phyloP scores from a whole-genome alignment of 2,888 invertebrate genomes.

The Ditula angustiorana region DNA sequence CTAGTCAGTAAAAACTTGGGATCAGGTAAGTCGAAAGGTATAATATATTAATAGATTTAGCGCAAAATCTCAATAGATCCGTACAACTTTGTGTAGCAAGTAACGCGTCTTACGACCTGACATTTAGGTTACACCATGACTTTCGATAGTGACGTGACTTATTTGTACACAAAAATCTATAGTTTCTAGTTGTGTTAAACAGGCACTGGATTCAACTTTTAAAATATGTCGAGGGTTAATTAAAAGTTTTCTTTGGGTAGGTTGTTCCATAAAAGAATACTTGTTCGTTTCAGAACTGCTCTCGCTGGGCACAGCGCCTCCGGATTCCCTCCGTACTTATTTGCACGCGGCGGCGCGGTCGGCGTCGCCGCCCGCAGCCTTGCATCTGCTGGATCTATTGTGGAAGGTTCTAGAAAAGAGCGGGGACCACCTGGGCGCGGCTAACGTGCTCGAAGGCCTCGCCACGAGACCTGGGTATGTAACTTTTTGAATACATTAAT shows the following conservation, averaged over 20 bases:
- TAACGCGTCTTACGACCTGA: too few relatives aligned
- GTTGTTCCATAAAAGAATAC: too few relatives aligned
- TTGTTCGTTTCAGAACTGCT: slow-evolving; percentile 86
- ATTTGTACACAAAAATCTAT: too few relatives aligned
- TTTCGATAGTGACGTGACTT: too few relatives aligned
- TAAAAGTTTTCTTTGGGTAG: too few relatives aligned
- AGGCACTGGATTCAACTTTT: too few relatives aligned
- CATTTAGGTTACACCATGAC: too few relatives aligned
- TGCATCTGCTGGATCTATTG: slow-evolving; percentile 91
- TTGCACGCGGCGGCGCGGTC: slow-evolving; percentile 86
- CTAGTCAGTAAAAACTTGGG: slow-evolving; percentile 91
- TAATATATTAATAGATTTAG: too few relatives aligned
- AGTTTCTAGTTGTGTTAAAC: too few relatives aligned
- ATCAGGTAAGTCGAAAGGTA: slow-evolving; percentile 65
- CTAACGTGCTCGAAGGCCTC: slow-evolving; percentile 94
- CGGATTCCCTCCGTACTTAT: slow-evolving; percentile 91
- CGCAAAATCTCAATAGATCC: too few relatives aligned
- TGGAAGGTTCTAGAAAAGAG: slow-evolving; percentile 99
- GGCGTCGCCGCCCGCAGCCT: slow-evolving; percentile 85
- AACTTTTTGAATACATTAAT: not conserved
- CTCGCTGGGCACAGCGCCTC: slow-evolving; percentile 87
- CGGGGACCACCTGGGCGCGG: slow-evolving; percentile 96
- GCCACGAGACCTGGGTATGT: slow-evolving; percentile 90
- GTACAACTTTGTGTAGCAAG: too few relatives aligned
- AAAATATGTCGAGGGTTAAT: too few relatives aligned